Base-by-base conservation (phyloP, 2,888 invertebrate species). In the Pyrochroa serraticornis region DNA sequence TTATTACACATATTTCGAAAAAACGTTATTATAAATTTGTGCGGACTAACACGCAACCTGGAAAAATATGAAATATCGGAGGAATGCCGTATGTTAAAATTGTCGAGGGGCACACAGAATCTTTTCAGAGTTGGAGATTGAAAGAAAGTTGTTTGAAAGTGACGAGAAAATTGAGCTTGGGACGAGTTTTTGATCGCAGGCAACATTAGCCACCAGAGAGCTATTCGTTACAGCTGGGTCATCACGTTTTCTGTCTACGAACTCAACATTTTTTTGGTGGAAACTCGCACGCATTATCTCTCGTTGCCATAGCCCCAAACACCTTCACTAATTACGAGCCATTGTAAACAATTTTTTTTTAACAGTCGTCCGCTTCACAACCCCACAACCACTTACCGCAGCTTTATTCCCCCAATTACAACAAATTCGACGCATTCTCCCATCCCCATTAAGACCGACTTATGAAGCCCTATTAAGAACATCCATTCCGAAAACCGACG, bases 71-170 rank as follows among this genome's bases (percentile, higher is more conserved):
- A 56, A 60, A 55, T 55, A 60, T 56, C 60, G 49, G 43, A 39
- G 59, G 42, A 50, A 57, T 54, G 58, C 61, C 61, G 59, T 65
- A 66, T 69, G 68, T 68, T 67, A 69, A 68, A 67, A 67, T 63
- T 60, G 66, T 66, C 68, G 59, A 62, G 67, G 67, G 68, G 63
- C 63, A 58, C 62, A 63, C 59, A 65, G 64, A 70, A 69, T 71
- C 65, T 70, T 70, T 69, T 68, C 65, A 64, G 66, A 71, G 69
- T 71, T 68, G 70, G 63, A 70, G 70, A 73, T 72, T 73, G 72
- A 72, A 73, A 73, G 71, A 72, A 72, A 73, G 71, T 72, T 72
- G 72, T 73, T 72, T 69, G 69, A 68, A 71, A 72, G 71, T 72
- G 71, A 70, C 69, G 71, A 70, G 70, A 71, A 71, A 71, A 73